phyloP scores from a whole-genome alignment of 1,140 invertebrate species.

The Spodoptera frugiperda region DNA sequence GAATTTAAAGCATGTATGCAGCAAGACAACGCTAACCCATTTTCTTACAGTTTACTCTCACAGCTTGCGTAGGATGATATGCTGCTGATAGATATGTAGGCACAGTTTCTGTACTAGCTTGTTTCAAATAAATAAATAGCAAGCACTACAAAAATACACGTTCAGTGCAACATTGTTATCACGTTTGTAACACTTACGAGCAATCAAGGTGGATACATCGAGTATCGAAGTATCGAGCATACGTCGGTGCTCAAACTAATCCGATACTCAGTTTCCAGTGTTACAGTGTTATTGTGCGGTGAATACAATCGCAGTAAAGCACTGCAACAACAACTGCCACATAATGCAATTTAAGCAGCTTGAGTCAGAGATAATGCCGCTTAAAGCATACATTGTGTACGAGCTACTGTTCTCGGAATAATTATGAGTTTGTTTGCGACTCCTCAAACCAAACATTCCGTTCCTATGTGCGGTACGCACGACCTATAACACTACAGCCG shows the following conservation, averaged over 20 bases:
- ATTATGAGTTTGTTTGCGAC: constrained; percentile 80
- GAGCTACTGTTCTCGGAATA: constrained; percentile 72
- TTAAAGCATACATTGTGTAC: constrained; percentile 68
- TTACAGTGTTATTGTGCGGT: background rate
- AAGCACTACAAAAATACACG: constrained; percentile 19
- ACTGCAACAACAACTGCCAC: constrained; percentile 35
- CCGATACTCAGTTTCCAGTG: background rate
- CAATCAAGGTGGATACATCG: background rate
- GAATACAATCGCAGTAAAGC: constrained; percentile 24
- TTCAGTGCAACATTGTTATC: constrained; percentile 14
- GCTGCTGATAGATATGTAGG: constrained; percentile 15
- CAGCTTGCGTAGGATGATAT: constrained; percentile 21
- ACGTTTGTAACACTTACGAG: constrained; percentile 14
- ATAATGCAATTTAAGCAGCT: constrained; percentile 46
- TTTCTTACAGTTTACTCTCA: constrained; percentile 29
- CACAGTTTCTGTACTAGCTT: background rate
- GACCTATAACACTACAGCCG: constrained; percentile 67
- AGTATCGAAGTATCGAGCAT: background rate
- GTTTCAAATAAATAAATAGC: constrained; percentile 17
- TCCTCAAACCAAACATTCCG: constrained; percentile 81
- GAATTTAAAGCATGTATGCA: no score
- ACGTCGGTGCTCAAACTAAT: background rate
- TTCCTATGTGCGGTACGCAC: constrained; percentile 68
- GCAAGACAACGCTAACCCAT: constrained; percentile 30
- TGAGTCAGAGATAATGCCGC: constrained; percentile 53